Conservation (phyloP, 2,113 vertebrate species). For the Galbula dea region DNA sequence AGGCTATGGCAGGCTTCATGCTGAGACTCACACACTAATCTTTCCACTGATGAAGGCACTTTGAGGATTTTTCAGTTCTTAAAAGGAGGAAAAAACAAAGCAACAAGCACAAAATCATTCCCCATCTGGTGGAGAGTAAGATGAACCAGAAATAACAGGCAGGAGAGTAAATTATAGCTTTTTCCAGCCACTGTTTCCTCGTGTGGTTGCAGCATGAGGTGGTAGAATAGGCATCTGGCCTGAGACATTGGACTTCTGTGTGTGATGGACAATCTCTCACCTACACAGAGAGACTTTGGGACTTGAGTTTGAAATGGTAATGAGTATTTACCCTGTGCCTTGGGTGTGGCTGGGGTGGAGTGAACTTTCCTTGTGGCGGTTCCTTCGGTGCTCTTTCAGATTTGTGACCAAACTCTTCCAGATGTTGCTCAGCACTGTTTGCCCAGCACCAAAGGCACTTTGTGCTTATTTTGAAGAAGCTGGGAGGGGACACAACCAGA, state of each 20-base stretch:
- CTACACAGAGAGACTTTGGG: not conserved
- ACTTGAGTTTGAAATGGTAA: not conserved
- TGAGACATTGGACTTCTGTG: not conserved
- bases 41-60: not conserved
- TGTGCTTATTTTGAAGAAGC: not conserved
- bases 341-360: not conserved
- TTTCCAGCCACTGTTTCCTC: not conserved
- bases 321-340: not conserved
- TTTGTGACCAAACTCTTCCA: not conserved
- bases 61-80: not conserved
- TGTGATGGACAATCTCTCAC: not conserved
- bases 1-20: not conserved
- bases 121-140: not conserved
- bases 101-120: not conserved
- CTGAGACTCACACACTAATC: not conserved
- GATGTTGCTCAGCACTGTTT: not conserved
- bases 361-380: not conserved
- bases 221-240: not conserved
- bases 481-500: not conserved
- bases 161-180: not conserved
- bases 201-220: not conserved
- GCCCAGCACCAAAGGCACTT: not conserved
- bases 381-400: not conserved
- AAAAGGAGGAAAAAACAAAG: not conserved
- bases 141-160: not conserved